Conservation (phyloP, 2,888 invertebrate genomes). For the Parnassius apollo region DNA sequence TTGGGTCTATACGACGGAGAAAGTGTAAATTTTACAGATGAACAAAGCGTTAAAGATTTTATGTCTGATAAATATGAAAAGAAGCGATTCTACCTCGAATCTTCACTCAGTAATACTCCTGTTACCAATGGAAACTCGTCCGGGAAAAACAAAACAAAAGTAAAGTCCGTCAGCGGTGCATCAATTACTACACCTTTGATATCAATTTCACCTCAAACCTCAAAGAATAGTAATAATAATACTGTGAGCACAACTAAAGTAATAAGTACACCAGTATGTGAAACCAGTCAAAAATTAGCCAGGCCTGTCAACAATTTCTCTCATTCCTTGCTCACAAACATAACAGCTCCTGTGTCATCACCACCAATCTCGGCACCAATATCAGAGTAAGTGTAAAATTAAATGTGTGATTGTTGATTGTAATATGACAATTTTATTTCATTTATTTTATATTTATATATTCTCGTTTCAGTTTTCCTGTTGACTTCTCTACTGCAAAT, state of each 20-base stretch:
- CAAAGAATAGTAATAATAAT: slow-evolving; percentile 51
- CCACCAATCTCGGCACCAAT: slow-evolving; percentile 42
- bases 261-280: slow-evolving; percentile 53
- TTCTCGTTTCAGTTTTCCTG: slow-evolving; percentile 80
- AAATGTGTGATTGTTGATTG: neutral
- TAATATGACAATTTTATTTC: neutral
- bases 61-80: slow-evolving; percentile 98
- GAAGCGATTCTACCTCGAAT: slow-evolving; percentile 85
- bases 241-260: slow-evolving; percentile 54
- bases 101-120: slow-evolving; percentile 44
- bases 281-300: slow-evolving; percentile 57
- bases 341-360: slow-evolving; percentile 30
- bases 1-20: slow-evolving; percentile 92
- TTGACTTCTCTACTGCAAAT: slow-evolving; percentile 86
- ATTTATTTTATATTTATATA: slow-evolving; percentile 11
- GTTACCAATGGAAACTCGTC: slow-evolving; percentile 56
- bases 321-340: slow-evolving; percentile 50
- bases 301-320: slow-evolving; percentile 57
- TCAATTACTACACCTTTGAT: slow-evolving; percentile 56
- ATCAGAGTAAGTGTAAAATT: slow-evolving; percentile 63
- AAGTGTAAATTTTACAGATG: slow-evolving; percentile 88
- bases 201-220: slow-evolving; percentile 61
- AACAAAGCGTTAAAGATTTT: slow-evolving; percentile 94
- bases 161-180: slow-evolving; percentile 52
- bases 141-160: slow-evolving; percentile 57